phyloP scores from a whole-genome alignment of 2,888 invertebrate genomes.

The Thyatira batis region DNA sequence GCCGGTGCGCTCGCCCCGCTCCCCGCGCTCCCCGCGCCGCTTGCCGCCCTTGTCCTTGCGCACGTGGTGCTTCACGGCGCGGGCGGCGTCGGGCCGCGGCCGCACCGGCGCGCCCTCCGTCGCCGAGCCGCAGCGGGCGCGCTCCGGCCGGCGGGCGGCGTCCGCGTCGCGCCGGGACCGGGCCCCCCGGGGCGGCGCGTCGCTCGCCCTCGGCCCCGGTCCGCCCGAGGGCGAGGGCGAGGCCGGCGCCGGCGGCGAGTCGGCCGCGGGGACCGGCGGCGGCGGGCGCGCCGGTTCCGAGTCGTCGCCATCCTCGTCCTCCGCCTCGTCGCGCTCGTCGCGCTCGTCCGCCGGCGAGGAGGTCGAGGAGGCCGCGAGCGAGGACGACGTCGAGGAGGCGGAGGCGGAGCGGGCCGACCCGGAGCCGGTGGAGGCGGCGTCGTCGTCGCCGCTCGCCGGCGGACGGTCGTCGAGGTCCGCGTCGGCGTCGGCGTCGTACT shows the following conservation, averaged over 20 bases:
- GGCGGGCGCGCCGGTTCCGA: constrained; percentile 5
- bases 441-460: constrained; percentile 38
- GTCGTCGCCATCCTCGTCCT: constrained; percentile 19
- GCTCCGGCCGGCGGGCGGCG: constrained; percentile 17
- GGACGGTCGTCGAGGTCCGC: constrained; percentile 36
- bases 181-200: constrained; percentile 9
- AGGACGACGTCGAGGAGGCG: constrained; percentile 38
- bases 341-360: constrained; percentile 13
- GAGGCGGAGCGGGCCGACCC: constrained; percentile 38
- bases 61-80: constrained; percentile 23
- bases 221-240: constrained; percentile 9
- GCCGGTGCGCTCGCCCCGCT: constrained; percentile 10
- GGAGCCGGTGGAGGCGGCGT: constrained; percentile 42
- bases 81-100: constrained; percentile 15
- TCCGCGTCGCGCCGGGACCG: constrained; percentile 5
- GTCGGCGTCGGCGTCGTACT: constrained; percentile 28
- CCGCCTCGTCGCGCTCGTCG: constrained; percentile 21
- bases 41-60: constrained; percentile 34
- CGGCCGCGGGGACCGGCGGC: constrained; percentile 12
- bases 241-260: constrained; percentile 14
- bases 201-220: constrained; percentile 10
- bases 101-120: constrained; percentile 13
- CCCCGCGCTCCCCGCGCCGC: constrained; percentile 19
- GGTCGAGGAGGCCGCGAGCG: constrained; percentile 32
- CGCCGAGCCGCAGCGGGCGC: constrained; percentile 21